Conservation (phyloP, 2,113 vertebrate genomes). For the Macrotis lagotis region DNA sequence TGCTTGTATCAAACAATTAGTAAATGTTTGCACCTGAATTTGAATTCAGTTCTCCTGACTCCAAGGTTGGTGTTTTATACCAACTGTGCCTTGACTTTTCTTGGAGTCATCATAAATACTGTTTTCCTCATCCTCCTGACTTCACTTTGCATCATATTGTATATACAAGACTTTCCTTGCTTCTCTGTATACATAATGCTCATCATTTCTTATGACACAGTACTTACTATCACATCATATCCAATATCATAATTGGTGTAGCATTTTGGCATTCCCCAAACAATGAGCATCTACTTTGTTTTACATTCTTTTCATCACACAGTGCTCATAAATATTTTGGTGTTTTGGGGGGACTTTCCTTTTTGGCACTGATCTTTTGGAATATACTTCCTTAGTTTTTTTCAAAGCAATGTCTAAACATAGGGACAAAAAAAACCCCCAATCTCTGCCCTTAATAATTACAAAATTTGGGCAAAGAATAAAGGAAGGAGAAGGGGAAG, state of each 20-base stretch:
- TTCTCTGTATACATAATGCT: neutral
- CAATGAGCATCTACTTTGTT: neutral
- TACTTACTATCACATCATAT: neutral
- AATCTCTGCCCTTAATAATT: neutral
- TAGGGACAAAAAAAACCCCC: neutral
- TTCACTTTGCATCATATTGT: neutral
- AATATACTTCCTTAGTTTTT: neutral
- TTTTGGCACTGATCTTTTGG: neutral
- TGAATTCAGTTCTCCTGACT: neutral
- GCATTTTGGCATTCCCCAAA: neutral
- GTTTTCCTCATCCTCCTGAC: neutral
- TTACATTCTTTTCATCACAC: neutral
- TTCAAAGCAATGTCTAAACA: slow-evolving; percentile 20
- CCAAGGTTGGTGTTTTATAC: neutral
- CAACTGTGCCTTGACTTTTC: neutral
- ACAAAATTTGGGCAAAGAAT: neutral
- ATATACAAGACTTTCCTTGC: neutral
- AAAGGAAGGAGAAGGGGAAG: neutral
- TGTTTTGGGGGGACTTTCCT: neutral
- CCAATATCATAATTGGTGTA: neutral
- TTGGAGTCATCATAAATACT: neutral
- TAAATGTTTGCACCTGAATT: neutral
- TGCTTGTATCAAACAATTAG: neutral
- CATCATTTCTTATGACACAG: neutral
- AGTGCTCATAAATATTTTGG: neutral